Base-by-base conservation (phyloP, 2,888 invertebrate species). In the Choristoneura rosaceana region DNA sequence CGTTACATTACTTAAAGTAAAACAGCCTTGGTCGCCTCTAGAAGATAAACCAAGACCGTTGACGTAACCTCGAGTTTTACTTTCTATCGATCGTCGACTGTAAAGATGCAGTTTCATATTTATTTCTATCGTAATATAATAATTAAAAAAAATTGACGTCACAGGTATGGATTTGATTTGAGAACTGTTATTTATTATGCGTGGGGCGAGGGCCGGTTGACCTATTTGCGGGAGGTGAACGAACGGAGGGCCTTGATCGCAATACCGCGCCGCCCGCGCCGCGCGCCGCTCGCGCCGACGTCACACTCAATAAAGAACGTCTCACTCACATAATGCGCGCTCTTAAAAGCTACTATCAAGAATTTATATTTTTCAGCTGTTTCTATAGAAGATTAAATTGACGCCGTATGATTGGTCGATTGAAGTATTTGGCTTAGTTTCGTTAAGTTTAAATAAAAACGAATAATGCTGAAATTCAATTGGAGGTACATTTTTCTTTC, bases 221-320 rank as follows among this genome's bases (percentile, higher is more conserved):
- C 93, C 93, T 84, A 92, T 89, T 93, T 93, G 90, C 83, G 76
- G 77, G 80, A 89, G 93, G 93, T 93, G 92, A 93, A 94, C 93
- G 93, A 93, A 91, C 94, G 87, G 84, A 86, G 81, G 93, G 93
- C 94, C 94, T 93, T 94, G 94, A 93, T 94, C 94, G 94, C 94
- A 93, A 93, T 94, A 90, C 88, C 82, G 86, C 81, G 77, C 75
- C 79, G 81, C 83, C 84, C 81, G 79, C 79, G 77, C 77, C 80
- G 59, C 79, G 76, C 63, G 67, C 74, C 79, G 59, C 79, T 76
- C 61, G 67, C 74, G 77, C 78, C 80, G 80, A 87, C 90, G 88
- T 88, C 89, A 88, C 83, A 65, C 34, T 59, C 58, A 47, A 68
- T 69, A 73, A 69, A 73, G 59, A 63, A 64, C 79, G 45, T 50